phyloP scores from a whole-genome alignment of 2,888 invertebrate genomes.

The Polydrusus pterygomalis region DNA sequence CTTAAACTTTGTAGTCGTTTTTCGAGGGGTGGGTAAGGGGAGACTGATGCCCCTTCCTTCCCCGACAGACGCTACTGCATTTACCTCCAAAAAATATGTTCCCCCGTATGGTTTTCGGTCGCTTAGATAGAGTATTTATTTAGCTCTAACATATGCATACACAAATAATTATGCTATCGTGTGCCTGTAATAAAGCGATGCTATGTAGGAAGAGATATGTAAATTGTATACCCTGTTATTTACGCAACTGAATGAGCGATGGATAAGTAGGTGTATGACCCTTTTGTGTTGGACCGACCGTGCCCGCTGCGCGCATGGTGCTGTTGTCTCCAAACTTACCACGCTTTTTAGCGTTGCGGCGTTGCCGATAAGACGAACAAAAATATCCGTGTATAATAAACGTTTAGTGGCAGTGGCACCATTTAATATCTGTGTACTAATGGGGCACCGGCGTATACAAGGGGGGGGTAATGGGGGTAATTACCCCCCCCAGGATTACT shows the following conservation, averaged over 20 bases:
- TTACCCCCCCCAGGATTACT: no score
- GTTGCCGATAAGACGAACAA: conserved; percentile 28
- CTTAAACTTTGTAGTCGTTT: no score
- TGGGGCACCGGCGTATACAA: no score
- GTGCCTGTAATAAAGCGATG: conserved; percentile 47
- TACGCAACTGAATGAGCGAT: conserved; percentile 65
- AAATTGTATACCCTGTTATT: conserved; percentile 53
- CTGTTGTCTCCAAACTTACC: conserved; percentile 50
- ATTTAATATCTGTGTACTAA: no score
- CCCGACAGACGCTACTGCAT: no score
- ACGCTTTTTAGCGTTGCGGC: conserved; percentile 36
- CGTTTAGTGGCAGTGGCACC: no score
- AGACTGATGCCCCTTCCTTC: no score
- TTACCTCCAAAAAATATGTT: no score
- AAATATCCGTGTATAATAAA: not conserved
- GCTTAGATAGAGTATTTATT: not conserved
- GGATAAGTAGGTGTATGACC: conserved; percentile 65
- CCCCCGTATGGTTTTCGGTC: not conserved
- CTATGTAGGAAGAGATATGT: conserved; percentile 57
- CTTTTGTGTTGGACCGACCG: conserved; percentile 62
- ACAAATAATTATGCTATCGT: conserved; percentile 26
- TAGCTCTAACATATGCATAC: conserved; percentile 5
- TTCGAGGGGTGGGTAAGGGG: no score
- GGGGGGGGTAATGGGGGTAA: no score
- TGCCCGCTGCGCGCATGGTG: conserved; percentile 49